Percentiles rank a stretch among this genome's conserved stretches.
These are phyloP conservation scores for Perizoma affinitatum DNA, from an alignment of 2,888 invertebrate species.

Conservation along the genomic window DNA sequence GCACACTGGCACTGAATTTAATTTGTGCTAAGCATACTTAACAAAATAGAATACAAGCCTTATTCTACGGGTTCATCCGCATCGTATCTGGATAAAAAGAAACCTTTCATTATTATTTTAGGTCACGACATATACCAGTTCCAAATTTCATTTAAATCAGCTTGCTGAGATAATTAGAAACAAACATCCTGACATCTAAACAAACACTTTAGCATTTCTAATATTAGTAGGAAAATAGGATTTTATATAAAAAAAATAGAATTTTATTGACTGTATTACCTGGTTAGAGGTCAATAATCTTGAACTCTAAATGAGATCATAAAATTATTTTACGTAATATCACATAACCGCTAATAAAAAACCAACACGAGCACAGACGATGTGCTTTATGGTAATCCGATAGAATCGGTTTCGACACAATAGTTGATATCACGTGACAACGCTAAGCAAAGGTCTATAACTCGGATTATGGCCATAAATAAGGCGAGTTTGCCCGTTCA, in stretches of 20 bases:
- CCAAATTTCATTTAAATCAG: too few relatives aligned
- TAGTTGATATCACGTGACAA: constrained; percentile 71
- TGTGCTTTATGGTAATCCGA: constrained; percentile 46
- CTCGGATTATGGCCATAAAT: constrained; percentile 83
- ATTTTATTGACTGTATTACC: constrained; percentile 43
- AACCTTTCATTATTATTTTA: too few relatives aligned
- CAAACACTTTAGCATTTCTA: too few relatives aligned
- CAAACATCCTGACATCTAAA: too few relatives aligned
- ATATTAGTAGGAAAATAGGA: too few relatives aligned
- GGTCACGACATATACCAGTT: too few relatives aligned
- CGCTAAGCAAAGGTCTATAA: constrained; percentile 79
- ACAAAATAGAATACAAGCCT: too few relatives aligned
- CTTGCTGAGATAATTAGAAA: too few relatives aligned
- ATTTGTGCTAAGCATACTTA: constrained; percentile 65
- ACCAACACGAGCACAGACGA: constrained; percentile 28
- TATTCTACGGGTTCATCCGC: too few relatives aligned
- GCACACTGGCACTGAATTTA: constrained; percentile 75
- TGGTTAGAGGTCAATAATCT: constrained; percentile 48
- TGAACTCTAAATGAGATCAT: constrained; percentile 36
- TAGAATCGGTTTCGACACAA: constrained; percentile 53
- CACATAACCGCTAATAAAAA: constrained; percentile 28
- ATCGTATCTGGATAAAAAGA: too few relatives aligned
- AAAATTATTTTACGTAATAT: constrained; percentile 31
- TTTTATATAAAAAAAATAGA: too few relatives aligned
- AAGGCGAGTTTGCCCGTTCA: constrained; percentile 78